Conservation (phyloP, 2,797 vertebrate genomes). For the Orientallactaga sibirica region DNA sequence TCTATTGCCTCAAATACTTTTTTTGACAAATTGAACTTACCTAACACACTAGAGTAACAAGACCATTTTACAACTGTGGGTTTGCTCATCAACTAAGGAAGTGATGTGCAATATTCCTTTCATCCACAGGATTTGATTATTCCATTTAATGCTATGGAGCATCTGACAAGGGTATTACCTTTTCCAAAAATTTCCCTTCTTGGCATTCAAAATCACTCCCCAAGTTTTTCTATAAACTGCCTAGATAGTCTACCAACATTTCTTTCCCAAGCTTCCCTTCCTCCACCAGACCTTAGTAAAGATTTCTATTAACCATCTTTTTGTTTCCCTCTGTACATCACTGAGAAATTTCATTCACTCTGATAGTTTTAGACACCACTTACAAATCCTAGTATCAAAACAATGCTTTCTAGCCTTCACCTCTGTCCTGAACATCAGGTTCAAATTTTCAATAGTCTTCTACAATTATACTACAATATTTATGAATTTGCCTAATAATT, state of each 20-base stretch:
- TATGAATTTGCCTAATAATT: conserved; percentile 16
- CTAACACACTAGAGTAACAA: not conserved
- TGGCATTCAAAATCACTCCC: conserved; percentile 24
- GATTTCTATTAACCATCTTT: not conserved
- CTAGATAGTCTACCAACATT: not conserved
- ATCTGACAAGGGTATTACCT: conserved; percentile 5
- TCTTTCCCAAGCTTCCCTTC: not conserved
- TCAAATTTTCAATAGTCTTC: conserved; percentile 38
- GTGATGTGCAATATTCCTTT: not conserved
- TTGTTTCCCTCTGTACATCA: not conserved
- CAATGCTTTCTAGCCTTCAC: not conserved
- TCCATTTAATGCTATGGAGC: not conserved
- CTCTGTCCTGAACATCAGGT: not conserved
- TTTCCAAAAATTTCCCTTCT: conserved; percentile 14
- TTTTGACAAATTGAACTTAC: not conserved
- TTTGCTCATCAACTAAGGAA: conserved; percentile 28
- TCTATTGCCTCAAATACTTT: conserved; percentile 3
- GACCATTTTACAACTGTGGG: not conserved
- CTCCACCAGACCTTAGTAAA: not conserved
- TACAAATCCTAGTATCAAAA: not conserved
- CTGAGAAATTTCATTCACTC: not conserved
- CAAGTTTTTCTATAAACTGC: not conserved
- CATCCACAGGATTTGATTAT: conserved; percentile 5
- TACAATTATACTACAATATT: not conserved
- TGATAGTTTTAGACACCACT: not conserved